Conservation (phyloP, 2,888 invertebrate species). For the Dolichopus griseipennis region DNA sequence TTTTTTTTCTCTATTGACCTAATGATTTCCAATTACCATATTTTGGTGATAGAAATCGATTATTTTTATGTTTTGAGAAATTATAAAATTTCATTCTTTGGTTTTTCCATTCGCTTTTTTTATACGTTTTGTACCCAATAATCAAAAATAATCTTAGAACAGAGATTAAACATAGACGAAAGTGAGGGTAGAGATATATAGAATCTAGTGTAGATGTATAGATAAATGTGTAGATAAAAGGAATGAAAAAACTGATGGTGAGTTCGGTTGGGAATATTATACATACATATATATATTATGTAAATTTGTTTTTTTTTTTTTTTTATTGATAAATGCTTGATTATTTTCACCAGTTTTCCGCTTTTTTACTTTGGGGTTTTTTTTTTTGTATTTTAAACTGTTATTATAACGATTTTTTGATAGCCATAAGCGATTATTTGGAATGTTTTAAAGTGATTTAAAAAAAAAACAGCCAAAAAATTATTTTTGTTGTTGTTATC, state of each 20-base stretch:
- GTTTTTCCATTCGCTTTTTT: too few relatives aligned
- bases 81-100: not conserved
- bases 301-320: too few relatives aligned
- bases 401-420: constrained; percentile 3
- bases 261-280: too few relatives aligned
- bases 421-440: not conserved
- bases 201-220: not conserved
- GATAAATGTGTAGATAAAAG: too few relatives aligned
- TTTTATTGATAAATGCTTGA: constrained; percentile 1
- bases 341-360: not conserved
- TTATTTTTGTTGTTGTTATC: not conserved
- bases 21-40: constrained; percentile 2
- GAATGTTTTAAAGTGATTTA: not conserved
- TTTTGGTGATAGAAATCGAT: constrained; percentile 1
- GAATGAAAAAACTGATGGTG: too few relatives aligned
- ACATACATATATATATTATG: too few relatives aligned
- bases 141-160: too few relatives aligned
- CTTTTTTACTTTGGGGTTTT: not conserved
- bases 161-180: not conserved
- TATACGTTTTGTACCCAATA: too few relatives aligned
- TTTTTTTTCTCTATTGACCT: not conserved
- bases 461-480: too few relatives aligned
- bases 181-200: not conserved
- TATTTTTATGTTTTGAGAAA: not conserved
- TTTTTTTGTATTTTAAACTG: not conserved